phyloP scores from a whole-genome alignment of 2,113 vertebrate species.

The Oncorhynchus gorbuscha region DNA sequence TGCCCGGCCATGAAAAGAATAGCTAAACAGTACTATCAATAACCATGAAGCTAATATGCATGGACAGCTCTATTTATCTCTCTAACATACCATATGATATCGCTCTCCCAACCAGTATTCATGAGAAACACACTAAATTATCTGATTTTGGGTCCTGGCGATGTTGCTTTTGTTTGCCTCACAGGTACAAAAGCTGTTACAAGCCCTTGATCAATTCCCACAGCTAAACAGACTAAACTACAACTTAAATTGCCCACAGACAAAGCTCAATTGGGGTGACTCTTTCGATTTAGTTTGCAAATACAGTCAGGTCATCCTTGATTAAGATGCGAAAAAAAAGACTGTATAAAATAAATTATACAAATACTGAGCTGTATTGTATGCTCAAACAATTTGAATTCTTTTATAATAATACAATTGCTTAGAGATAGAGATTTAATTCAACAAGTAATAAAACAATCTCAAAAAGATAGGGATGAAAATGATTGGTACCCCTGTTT shows the following conservation, averaged over 20 bases:
- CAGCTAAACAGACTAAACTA: neutral
- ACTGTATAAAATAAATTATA: too few relatives aligned
- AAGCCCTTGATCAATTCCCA: constrained; percentile 24
- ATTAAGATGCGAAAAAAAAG: too few relatives aligned
- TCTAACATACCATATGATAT: neutral
- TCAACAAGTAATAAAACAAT: too few relatives aligned
- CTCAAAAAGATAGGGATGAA: too few relatives aligned
- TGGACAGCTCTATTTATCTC: neutral
- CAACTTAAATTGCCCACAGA: neutral
- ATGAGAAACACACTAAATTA: neutral
- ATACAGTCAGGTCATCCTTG: neutral
- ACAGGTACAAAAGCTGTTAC: constrained; percentile 15
- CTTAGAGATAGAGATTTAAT: too few relatives aligned
- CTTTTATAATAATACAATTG: too few relatives aligned
- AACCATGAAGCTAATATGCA: neutral
- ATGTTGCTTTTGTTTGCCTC: neutral
- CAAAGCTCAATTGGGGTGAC: neutral
- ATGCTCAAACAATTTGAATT: too few relatives aligned
- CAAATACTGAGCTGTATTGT: too few relatives aligned
- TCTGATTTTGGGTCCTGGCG: neutral
- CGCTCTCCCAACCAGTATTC: neutral
- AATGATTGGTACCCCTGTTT: too few relatives aligned
- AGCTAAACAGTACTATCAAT: neutral
- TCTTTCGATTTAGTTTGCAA: neutral
- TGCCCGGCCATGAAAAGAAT: neutral